phyloP scores from a whole-genome alignment of 2,797 vertebrate species.

The Ambastaia sidthimunki region DNA sequence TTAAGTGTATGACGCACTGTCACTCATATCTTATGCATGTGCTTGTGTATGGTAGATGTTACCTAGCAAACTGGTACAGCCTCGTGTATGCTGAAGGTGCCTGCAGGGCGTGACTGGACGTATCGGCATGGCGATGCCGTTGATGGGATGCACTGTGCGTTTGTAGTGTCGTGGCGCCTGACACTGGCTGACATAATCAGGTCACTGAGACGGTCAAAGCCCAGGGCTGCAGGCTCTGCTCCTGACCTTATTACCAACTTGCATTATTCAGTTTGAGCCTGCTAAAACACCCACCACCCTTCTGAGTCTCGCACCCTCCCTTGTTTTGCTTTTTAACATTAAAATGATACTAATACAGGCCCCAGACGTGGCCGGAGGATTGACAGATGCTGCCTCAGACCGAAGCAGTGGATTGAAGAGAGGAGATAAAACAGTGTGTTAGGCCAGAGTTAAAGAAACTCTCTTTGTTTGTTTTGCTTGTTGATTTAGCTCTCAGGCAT shows the following conservation, averaged over 20 bases:
- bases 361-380: constrained; percentile 67
- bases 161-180: constrained; percentile 88
- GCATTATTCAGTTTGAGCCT: constrained; percentile 83
- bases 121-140: constrained; percentile 84
- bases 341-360: constrained; percentile 70
- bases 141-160: constrained; percentile 86
- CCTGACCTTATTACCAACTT: constrained; percentile 84
- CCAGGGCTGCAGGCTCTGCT: constrained; percentile 84
- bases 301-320: constrained; percentile 52
- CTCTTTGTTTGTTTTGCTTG: constrained; percentile 40
- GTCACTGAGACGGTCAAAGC: constrained; percentile 89
- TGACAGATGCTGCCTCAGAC: constrained; percentile 58
- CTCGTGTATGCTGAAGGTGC: constrained; percentile 71
- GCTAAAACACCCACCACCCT: constrained; percentile 78
- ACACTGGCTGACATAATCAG: constrained; percentile 91
- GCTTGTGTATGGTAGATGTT: constrained; percentile 27
- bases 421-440: constrained; percentile 14
- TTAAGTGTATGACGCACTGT: constrained; percentile 4
- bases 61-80: constrained; percentile 31
- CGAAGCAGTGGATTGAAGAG: constrained; percentile 7
- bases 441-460: constrained; percentile 19
- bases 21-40: constrained; percentile 9
- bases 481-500: constrained; percentile 35
- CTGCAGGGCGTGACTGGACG: constrained; percentile 72
- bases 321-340: constrained; percentile 64